These are phyloP conservation scores for Polietes domitor DNA, from an alignment of 2,888 invertebrate genomes.

Conservation along the genomic window DNA sequence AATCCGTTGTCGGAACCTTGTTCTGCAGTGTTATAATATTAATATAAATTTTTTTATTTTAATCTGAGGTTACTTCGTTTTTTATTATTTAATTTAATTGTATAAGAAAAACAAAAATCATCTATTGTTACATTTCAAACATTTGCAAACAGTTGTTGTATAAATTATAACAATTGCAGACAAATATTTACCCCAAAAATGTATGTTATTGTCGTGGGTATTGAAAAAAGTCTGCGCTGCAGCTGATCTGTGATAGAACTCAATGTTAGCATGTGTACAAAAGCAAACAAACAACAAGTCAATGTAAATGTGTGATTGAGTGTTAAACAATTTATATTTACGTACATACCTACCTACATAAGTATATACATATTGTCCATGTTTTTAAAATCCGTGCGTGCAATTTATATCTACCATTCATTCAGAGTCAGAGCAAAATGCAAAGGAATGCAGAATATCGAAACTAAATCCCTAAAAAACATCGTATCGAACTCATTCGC, in stretches of 20 bases:
- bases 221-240: conserved; percentile 3
- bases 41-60: no score
- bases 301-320: conserved; percentile 37
- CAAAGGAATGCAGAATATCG: not conserved
- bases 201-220: not conserved
- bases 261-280: conserved; percentile 57
- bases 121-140: conserved; percentile 10
- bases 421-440: not conserved
- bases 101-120: not conserved
- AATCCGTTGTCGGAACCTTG: no score
- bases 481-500: not conserved
- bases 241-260: not conserved
- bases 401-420: not conserved
- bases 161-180: not conserved
- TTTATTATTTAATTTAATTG: no score
- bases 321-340: conserved; percentile 21
- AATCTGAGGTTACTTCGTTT: no score
- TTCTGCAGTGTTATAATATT: no score
- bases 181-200: conserved; percentile 9
- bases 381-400: conserved; percentile 9
- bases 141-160: conserved; percentile 7
- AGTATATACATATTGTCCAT: not conserved
- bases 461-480: not conserved
- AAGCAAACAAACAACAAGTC: conserved; percentile 12
- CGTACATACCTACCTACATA: not conserved